Percentiles rank a stretch among this genome's conserved stretches.
Conservation (phyloP, 2,113 vertebrate genomes). For the Cyphomyrus discorhynchus region DNA sequence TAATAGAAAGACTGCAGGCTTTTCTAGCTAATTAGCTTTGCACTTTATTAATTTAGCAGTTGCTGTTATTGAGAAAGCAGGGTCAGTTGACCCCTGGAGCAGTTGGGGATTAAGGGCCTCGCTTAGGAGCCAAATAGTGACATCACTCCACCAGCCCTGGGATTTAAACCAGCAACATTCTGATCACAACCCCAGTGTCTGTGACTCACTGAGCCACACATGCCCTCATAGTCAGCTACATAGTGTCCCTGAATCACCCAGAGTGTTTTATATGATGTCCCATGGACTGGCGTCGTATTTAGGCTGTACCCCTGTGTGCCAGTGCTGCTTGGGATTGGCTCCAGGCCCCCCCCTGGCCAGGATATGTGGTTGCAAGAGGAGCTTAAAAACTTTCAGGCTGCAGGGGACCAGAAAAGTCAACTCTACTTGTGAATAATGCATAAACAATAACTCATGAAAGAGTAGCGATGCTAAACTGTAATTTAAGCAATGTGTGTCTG, state of each 20-base stretch:
- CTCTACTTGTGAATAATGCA: not conserved
- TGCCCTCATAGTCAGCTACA: not conserved
- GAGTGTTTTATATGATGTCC: not conserved
- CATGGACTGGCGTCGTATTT: not conserved
- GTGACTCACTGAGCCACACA: not conserved
- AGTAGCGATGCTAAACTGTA: not conserved
- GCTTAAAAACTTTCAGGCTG: not conserved
- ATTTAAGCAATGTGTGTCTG: not conserved
- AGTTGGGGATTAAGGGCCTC: not conserved
- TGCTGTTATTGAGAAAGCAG: not conserved
- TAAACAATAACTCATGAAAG: not conserved
- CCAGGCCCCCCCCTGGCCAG: not conserved
- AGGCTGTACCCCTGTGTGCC: not conserved
- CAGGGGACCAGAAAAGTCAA: not conserved
- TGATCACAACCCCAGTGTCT: not conserved
- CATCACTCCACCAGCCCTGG: not conserved
- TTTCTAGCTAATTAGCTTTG: not conserved
- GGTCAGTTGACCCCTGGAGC: not conserved
- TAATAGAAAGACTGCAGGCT: not conserved
- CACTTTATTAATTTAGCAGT: not conserved
- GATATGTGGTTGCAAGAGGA: not conserved
- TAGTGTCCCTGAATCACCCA: not conserved
- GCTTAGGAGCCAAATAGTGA: not conserved
- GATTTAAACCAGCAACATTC: not conserved
- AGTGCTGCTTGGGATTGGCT: not conserved